Conservation (phyloP, 2,113 vertebrate species). For the Aspiorhynchus laticeps region DNA sequence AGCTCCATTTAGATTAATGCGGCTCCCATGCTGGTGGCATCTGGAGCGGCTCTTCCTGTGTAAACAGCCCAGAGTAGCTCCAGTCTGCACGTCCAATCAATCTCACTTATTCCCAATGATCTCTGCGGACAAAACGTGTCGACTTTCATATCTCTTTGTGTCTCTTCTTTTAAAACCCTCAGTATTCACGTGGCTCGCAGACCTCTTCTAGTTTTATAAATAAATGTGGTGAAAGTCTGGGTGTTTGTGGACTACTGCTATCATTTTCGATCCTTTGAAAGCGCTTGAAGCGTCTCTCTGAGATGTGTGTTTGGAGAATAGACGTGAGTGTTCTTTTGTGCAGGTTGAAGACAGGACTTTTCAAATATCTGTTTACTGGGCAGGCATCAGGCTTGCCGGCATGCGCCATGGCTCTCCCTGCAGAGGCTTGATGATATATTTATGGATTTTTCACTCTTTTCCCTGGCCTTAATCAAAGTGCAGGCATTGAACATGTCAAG, state of each 20-base stretch:
- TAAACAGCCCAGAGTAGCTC: not conserved
- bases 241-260: constrained; percentile 45
- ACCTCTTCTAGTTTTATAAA: constrained; percentile 16
- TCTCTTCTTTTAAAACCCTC: constrained; percentile 22
- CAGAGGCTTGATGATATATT: constrained; percentile 57
- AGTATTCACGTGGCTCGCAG: not conserved
- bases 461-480: constrained; percentile 46
- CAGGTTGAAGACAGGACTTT: constrained; percentile 49
- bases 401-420: constrained; percentile 5
- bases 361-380: constrained; percentile 60
- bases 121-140: constrained; percentile 15
- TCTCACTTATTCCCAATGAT: constrained; percentile 43
- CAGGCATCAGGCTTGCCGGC: constrained; percentile 44
- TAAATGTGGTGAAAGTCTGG: constrained; percentile 28
- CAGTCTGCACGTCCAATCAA: constrained; percentile 18
- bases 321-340: constrained; percentile 45
- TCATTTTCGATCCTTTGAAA: constrained; percentile 53
- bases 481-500: constrained; percentile 32
- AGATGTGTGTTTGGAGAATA: constrained; percentile 56
- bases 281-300: constrained; percentile 46
- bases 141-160: constrained; percentile 23
- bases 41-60: constrained; percentile 27
- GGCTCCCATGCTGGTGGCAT: constrained; percentile 63
- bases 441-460: constrained; percentile 57
- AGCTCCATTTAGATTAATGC: constrained; percentile 64